Conservation (phyloP, 1,140 invertebrate species). For the Pseudomyrmex dendroicus region DNA sequence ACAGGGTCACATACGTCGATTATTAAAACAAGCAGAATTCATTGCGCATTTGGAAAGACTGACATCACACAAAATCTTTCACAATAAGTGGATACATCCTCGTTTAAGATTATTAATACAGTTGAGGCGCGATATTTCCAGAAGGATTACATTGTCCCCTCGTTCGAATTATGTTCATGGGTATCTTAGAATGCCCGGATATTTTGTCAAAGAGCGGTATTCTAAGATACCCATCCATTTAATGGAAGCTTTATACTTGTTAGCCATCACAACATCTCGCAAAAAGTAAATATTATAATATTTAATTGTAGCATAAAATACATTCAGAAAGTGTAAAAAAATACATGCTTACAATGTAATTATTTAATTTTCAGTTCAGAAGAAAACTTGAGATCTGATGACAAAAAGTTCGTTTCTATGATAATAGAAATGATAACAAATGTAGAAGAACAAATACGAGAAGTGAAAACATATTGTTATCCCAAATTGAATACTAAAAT, state of each 20-base stretch:
- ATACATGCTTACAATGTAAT: neutral
- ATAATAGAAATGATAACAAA: conserved; percentile 16
- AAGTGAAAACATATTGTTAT: conserved; percentile 12
- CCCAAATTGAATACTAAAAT: neutral
- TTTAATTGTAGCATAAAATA: neutral
- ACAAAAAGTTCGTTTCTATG: neutral
- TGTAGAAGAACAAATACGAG: conserved; percentile 52
- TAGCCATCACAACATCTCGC: conserved; percentile 33
- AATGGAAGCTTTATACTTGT: conserved; percentile 49
- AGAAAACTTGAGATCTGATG: neutral
- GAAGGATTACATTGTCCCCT: conserved; percentile 62
- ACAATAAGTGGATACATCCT: conserved; percentile 62
- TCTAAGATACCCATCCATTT: conserved; percentile 22
- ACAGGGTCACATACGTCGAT: conserved; percentile 79
- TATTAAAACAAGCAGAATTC: conserved; percentile 83
- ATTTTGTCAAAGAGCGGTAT: conserved; percentile 27
- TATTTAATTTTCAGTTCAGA: conserved; percentile 17
- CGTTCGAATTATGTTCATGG: conserved; percentile 50
- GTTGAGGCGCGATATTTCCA: conserved; percentile 62
- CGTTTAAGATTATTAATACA: conserved; percentile 48
- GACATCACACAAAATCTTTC: conserved; percentile 69
- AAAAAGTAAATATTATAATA: conserved; percentile 38
- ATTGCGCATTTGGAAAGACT: conserved; percentile 80
- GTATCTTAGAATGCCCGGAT: too few relatives aligned
- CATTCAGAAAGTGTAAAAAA: neutral